Conservation (phyloP, 2,797 vertebrate species). For the Pteropus rufus region DNA sequence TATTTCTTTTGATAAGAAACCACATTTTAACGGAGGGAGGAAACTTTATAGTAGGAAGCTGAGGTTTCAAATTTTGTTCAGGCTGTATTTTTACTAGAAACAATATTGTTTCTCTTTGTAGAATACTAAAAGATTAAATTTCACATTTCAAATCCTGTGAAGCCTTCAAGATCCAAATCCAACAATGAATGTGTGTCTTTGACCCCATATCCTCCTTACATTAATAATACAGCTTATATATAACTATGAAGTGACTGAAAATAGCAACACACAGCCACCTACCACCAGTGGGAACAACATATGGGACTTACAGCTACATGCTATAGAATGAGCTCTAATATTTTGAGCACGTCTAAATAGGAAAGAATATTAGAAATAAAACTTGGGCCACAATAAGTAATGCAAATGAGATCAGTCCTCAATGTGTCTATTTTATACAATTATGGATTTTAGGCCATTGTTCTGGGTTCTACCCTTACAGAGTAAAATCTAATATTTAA, state of each 20-base stretch:
- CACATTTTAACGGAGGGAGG: constrained; percentile 56
- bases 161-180: constrained; percentile 50
- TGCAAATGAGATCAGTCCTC: constrained; percentile 4
- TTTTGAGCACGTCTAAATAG: constrained; percentile 12
- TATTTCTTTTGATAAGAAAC: constrained; percentile 69
- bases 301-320: neutral
- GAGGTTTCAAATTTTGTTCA: constrained; percentile 63
- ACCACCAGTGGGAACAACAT: neutral
- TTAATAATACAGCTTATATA: constrained; percentile 35
- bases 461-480: neutral
- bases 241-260: constrained; percentile 13
- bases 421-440: neutral
- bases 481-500: constrained; percentile 38
- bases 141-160: constrained; percentile 57
- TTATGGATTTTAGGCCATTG: neutral
- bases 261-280: neutral
- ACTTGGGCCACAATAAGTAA: neutral
- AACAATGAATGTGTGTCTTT: constrained; percentile 60
- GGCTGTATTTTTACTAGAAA: constrained; percentile 63
- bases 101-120: constrained; percentile 48
- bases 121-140: constrained; percentile 55
- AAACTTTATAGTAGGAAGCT: constrained; percentile 37
- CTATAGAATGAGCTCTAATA: neutral
- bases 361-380: constrained; percentile 16
- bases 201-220: constrained; percentile 30